Evolutionary conservation across 2,888 invertebrate species (phyloP).

Genomic region (Masnerella sp.): DNA sequence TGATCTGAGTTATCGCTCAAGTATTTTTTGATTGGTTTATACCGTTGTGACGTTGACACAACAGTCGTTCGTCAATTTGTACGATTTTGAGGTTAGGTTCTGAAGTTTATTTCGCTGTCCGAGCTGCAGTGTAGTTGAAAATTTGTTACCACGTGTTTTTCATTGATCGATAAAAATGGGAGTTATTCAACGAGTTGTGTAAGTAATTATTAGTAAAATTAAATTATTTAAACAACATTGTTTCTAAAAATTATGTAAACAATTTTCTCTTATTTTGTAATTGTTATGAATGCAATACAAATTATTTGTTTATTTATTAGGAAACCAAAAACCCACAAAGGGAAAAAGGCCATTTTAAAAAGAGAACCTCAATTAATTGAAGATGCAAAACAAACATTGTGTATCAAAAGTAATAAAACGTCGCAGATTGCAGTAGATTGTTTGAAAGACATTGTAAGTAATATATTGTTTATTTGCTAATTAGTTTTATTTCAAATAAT

Average conservation of each 20-base stretch:
- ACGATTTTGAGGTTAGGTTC: too few species aligned
- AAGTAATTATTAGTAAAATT: constrained; percentile 60
- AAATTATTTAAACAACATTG: constrained; percentile 1
- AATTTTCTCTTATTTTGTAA: background rate
- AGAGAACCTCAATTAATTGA: constrained; percentile 93
- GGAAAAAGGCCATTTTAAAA: constrained; percentile 89
- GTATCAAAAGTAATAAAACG: constrained; percentile 90
- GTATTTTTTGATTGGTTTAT: too few species aligned
- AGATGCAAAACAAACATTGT: constrained; percentile 89
- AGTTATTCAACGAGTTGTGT: constrained; percentile 76
- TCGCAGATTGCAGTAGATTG: constrained; percentile 84
- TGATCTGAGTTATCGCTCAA: too few species aligned
- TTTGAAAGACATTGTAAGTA: constrained; percentile 88
- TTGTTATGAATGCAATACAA: background rate
- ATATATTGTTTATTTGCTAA: too few species aligned
- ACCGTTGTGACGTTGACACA: too few species aligned
- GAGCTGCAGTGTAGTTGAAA: background rate
- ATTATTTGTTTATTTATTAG: too few species aligned
- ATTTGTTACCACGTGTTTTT: constrained; percentile 9
- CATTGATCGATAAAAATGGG: constrained; percentile 64
- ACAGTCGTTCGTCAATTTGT: too few species aligned
- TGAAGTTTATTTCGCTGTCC: too few species aligned
- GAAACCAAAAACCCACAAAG: constrained; percentile 92
- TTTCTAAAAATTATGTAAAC: constrained; percentile 1
- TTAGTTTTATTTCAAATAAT: background rate